Conservation (phyloP, 2,113 vertebrate genomes). For the Ophiodon elongatus region DNA sequence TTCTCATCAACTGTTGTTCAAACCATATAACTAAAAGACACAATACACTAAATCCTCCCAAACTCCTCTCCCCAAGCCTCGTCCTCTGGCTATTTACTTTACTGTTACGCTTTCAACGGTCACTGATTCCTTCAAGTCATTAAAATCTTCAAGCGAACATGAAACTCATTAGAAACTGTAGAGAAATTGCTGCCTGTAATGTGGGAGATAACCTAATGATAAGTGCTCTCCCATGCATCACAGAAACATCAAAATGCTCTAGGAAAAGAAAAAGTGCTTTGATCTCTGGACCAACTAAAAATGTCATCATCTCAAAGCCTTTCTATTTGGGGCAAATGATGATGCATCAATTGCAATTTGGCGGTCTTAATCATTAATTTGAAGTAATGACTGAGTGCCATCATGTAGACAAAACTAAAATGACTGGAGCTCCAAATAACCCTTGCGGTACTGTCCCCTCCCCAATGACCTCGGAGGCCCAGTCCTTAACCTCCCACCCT, state of each 20-base stretch:
- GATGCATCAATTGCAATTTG: constrained; percentile 64
- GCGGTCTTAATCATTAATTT: constrained; percentile 61
- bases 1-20: not conserved
- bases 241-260: constrained; percentile 51
- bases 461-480: constrained; percentile 67
- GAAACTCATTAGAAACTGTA: constrained; percentile 71
- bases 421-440: constrained; percentile 52
- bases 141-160: constrained; percentile 76
- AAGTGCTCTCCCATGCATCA: constrained; percentile 51
- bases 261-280: constrained; percentile 51
- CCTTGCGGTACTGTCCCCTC: constrained; percentile 45
- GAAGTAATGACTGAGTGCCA: constrained; percentile 59
- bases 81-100: constrained; percentile 52
- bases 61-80: not conserved
- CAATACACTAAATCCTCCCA: constrained; percentile 16
- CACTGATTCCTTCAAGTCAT: constrained; percentile 77
- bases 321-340: constrained; percentile 53
- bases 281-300: constrained; percentile 66
- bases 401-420: constrained; percentile 66
- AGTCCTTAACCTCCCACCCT: constrained; percentile 74
- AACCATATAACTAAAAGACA: not conserved
- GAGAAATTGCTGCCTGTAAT: constrained; percentile 63
- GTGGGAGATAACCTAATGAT: constrained; percentile 71
- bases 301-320: constrained; percentile 65
- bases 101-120: constrained; percentile 68